Conservation (phyloP, 2,888 invertebrate genomes). For the Hirtodrosophila trivittata region DNA sequence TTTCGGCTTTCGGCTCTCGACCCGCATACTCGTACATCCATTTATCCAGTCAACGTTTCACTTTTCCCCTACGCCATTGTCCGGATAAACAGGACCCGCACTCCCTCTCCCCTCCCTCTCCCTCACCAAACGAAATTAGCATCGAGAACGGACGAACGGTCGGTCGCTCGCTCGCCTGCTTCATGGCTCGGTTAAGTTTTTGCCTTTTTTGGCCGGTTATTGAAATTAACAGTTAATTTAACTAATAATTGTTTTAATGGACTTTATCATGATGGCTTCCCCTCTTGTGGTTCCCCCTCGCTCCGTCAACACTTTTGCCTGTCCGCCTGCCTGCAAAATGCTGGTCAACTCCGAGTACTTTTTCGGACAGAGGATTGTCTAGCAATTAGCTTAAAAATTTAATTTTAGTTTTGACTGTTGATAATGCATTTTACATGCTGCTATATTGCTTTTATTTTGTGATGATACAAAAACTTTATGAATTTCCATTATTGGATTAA, state of each 20-base stretch:
- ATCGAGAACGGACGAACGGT: no score
- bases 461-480: no score
- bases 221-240: constrained; percentile 75
- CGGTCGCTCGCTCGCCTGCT: no score
- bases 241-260: constrained; percentile 69
- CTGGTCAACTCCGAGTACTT: constrained; percentile 37
- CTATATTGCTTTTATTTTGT: no score
- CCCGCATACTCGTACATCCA: constrained; percentile 5
- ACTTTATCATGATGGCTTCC: constrained; percentile 48
- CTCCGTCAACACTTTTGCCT: constrained; percentile 10
- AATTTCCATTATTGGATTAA: no score
- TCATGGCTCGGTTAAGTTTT: neutral
- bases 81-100: constrained; percentile 30
- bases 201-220: constrained; percentile 35
- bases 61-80: neutral
- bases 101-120: no score
- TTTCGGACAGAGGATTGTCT: neutral
- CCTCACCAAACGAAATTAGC: no score
- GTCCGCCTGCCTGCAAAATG: constrained; percentile 48
- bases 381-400: constrained; percentile 14
- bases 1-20: constrained; percentile 33
- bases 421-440: no score
- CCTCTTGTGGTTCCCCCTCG: neutral
- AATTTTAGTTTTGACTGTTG: constrained; percentile 3
- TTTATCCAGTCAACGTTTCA: neutral